phyloP scores from a whole-genome alignment of 2,113 vertebrate species.

The Elgaria multicarinata region DNA sequence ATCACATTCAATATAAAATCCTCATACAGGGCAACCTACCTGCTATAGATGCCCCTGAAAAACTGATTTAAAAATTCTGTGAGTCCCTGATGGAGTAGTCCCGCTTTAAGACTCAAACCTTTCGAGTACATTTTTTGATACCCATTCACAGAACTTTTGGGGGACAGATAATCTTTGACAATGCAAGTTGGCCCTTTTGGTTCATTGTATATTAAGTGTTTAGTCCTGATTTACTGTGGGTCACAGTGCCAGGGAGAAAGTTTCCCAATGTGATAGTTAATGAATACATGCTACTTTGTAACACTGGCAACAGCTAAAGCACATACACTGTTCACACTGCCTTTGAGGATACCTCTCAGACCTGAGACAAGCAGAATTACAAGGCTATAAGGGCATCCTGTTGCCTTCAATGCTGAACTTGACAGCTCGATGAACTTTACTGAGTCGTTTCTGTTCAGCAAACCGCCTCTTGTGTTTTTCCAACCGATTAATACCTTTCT shows the following conservation, averaged over 20 bases:
- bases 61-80: neutral
- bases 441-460: constrained; percentile 88
- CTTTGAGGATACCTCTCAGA: constrained; percentile 76
- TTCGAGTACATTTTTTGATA: neutral
- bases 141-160: neutral
- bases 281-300: constrained; percentile 49
- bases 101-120: neutral
- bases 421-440: constrained; percentile 87
- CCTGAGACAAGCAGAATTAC: constrained; percentile 66
- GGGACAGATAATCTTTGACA: neutral
- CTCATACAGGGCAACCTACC: neutral
- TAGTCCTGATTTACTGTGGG: constrained; percentile 48
- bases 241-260: constrained; percentile 46
- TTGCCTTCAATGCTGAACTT: constrained; percentile 98
- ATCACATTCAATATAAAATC: neutral
- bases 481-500: constrained; percentile 89
- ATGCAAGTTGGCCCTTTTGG: neutral
- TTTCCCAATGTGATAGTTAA: constrained; percentile 56
- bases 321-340: constrained; percentile 77
- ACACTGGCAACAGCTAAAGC: constrained; percentile 64
- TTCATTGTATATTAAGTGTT: constrained; percentile 27
- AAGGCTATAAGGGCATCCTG: constrained; percentile 91
- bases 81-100: neutral
- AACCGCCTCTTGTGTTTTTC: constrained; percentile 97
- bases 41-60: neutral